Percentiles rank a stretch among this genome's conserved stretches.
phyloP scores from a whole-genome alignment of 2,888 invertebrate genomes.

The Drosophila ezoana region DNA sequence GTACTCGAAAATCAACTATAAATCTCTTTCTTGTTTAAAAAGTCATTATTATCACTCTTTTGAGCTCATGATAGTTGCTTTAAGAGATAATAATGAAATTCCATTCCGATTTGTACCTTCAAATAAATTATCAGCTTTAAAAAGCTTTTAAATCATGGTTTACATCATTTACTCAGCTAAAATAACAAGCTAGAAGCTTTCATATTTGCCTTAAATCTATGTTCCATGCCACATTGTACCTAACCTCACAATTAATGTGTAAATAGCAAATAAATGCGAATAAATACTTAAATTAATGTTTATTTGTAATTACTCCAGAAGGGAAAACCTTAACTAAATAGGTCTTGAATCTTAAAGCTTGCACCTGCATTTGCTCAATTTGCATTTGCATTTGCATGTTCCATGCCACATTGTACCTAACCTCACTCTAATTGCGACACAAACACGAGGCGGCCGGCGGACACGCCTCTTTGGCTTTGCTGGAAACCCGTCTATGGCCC shows the following conservation, averaged over 20 bases:
- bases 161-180: too few relatives aligned
- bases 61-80: too few relatives aligned
- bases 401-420: conserved; percentile 38
- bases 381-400: conserved; percentile 8
- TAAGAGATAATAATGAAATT: not conserved
- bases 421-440: conserved; percentile 25
- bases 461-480: conserved; percentile 34
- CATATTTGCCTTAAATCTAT: too few relatives aligned
- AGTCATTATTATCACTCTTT: too few relatives aligned
- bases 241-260: not conserved
- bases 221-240: not conserved
- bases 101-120: not conserved
- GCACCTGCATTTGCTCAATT: conserved; percentile 1
- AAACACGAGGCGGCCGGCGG: conserved; percentile 23
- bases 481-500: conserved; percentile 11
- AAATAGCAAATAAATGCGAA: too few relatives aligned
- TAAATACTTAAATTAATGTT: not conserved
- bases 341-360: not conserved
- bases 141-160: too few relatives aligned
- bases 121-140: too few relatives aligned
- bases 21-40: too few relatives aligned
- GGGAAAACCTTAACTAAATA: too few relatives aligned
- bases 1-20: too few relatives aligned
- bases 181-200: too few relatives aligned
- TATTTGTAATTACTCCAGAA: not conserved